Percentiles rank a stretch among this genome's conserved stretches.
These are phyloP conservation scores for Pseudopodoces humilis DNA, from an alignment of 2,113 vertebrate species.

Conservation along the genomic window DNA sequence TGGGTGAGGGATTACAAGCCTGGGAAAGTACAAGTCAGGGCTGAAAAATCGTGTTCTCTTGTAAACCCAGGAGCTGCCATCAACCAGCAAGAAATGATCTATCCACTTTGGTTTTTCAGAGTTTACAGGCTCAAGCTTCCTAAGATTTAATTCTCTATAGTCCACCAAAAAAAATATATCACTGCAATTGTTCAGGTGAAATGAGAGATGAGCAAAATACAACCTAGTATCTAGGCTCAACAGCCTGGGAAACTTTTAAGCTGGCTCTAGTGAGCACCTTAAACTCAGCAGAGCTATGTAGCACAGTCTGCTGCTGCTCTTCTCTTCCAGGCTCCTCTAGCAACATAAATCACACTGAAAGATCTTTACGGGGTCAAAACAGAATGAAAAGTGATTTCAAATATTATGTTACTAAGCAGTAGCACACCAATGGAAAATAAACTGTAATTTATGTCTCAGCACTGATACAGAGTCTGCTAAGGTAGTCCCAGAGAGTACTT, in stretches of 20 bases:
- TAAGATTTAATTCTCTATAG: not conserved
- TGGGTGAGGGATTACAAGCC: not conserved
- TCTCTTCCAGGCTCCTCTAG: not conserved
- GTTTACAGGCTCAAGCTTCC: not conserved
- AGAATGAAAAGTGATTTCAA: slow-evolving; percentile 41
- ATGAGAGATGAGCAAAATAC: not conserved
- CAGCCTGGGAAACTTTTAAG: not conserved
- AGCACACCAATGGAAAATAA: slow-evolving; percentile 45
- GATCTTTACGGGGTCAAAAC: not conserved
- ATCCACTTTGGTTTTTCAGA: not conserved
- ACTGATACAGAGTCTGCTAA: not conserved
- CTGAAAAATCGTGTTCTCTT: not conserved
- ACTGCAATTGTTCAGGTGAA: not conserved
- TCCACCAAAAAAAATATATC: not conserved
- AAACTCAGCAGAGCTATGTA: not conserved
- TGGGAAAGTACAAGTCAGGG: not conserved
- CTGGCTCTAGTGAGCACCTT: not conserved
- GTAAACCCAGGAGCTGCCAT: not conserved
- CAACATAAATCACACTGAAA: not conserved
- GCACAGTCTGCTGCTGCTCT: not conserved
- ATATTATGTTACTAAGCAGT: slow-evolving; percentile 48
- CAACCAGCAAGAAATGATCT: not conserved
- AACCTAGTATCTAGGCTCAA: not conserved
- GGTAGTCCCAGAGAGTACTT: slow-evolving; percentile 1
- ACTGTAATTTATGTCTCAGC: slow-evolving; percentile 34